Conservation (phyloP, 2,888 invertebrate species). For the Entomobrya multifasciata region DNA sequence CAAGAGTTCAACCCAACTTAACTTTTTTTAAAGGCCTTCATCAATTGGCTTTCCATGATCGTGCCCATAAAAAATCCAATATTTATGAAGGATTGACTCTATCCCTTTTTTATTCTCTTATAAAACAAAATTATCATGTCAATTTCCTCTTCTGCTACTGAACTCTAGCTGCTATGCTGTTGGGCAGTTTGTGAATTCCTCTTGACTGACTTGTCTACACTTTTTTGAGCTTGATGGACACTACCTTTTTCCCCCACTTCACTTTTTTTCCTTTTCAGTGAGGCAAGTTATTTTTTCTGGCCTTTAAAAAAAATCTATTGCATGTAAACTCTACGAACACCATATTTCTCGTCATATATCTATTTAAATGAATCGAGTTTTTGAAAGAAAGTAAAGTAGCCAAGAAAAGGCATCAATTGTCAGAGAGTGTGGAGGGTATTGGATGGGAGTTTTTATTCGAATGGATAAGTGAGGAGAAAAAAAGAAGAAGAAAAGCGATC, state of each 20-base stretch:
- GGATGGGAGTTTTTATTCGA: slow-evolving; percentile 52
- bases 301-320: neutral
- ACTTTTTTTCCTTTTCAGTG: slow-evolving; percentile 1
- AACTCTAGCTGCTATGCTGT: neutral
- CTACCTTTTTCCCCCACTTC: slow-evolving; percentile 10
- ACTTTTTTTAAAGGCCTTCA: too few species aligned
- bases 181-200: slow-evolving; percentile 5
- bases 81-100: neutral
- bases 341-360: neutral
- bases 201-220: neutral
- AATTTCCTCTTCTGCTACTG: slow-evolving; percentile 25
- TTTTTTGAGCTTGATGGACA: slow-evolving; percentile 63
- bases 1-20: neutral
- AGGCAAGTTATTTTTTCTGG: slow-evolving; percentile 12
- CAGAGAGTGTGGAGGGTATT: slow-evolving; percentile 26
- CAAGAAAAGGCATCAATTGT: slow-evolving; percentile 45
- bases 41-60: too few species aligned
- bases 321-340: neutral
- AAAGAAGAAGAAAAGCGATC: neutral
- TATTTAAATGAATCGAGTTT: neutral
- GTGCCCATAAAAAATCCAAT: neutral
- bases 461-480: slow-evolving; percentile 5
- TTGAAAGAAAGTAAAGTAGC: slow-evolving; percentile 9
- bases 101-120: too few species aligned
- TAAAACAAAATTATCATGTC: too few species aligned